Evolutionary conservation across 2,113 vertebrate species (phyloP), one percentile per base, ranked within the genome.

Genomic region (Heloderma charlesbogerti): DNA sequence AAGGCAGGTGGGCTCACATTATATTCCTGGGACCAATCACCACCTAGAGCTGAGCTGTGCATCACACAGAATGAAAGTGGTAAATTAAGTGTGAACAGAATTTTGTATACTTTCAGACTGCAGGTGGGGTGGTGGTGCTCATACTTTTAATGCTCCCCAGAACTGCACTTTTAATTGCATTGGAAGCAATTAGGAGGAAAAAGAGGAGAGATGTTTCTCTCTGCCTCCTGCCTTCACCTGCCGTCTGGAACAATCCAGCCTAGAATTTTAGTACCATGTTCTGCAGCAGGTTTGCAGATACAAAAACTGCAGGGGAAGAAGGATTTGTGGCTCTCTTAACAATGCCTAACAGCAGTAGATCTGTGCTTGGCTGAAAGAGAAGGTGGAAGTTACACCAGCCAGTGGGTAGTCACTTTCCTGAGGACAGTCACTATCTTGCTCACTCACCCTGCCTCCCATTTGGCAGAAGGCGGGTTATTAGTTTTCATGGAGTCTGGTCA

Each of bases 391-490:
- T 90, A 84, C 31, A 0, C 34, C 1, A 74, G 80, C 86, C 86
- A 60, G 27, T 92, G 82, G 54, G 29, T 34, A 29, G 74, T 34
- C 92, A n/a, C 71, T 90, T 69, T 34, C 0, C 31, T 1, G 18
- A 51, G 43, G 71, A 91, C 74, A 92, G 31, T 77, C 40, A 0
- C 0, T 22, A 71, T 87, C 92, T 84, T 93, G 90, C 81, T 83
- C 27, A 92, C 89, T 84, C 90, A 6, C 93, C 90, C 89, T 95
- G 86, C 72, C 88, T 93, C 94, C 90, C 79, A 10, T 95, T 91
- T 96, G 96, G 95, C 94, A 96, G 93, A 95, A 96, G 91, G 92
- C 90, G 96, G 87, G 66, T 57, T 84, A 88, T 94, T 95, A 88
- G 91, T 92, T 95, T 95, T 88, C 75, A 51, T 94, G 95, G 16